Percentiles rank a stretch among this genome's conserved stretches.
These are phyloP conservation scores for Protomyctophum bolini DNA, from an alignment of 2,113 vertebrate genomes.

Conservation along the genomic window DNA sequence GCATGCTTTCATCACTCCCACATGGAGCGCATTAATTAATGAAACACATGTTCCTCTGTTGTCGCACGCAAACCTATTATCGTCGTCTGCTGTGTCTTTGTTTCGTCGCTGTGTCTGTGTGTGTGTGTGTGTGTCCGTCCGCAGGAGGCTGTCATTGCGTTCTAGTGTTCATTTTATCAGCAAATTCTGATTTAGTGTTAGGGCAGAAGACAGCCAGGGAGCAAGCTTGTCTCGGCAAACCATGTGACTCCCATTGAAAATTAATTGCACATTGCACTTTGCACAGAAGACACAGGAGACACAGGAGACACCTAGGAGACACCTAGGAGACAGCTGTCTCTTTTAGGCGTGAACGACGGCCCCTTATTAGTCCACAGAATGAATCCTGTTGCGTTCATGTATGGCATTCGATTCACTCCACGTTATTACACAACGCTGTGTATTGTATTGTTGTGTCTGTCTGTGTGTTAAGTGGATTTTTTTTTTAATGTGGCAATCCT, in stretches of 20 bases:
- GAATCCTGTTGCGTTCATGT: not conserved
- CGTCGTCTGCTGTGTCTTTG: not conserved
- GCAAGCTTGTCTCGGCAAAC: no score
- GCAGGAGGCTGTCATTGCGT: no score
- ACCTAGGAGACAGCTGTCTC: no score
- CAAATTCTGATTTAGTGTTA: no score
- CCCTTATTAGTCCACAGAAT: constrained; percentile 14
- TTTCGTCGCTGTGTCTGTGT: not conserved
- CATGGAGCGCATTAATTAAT: not conserved
- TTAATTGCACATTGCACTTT: no score
- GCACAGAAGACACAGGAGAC: no score
- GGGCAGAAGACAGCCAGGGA: no score
- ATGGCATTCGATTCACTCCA: not conserved
- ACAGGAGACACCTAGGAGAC: no score
- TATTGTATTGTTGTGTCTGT: not conserved
- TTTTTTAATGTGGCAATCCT: not conserved
- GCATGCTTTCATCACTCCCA: constrained; percentile 5
- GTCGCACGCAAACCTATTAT: not conserved
- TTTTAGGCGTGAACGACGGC: not conserved
- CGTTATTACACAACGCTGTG: not conserved
- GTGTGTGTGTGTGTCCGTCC: not conserved
- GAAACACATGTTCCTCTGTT: not conserved
- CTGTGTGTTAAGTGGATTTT: not conserved
- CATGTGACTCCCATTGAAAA: no score
- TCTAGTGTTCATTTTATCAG: no score